Evolutionary conservation across 2,888 invertebrate species (phyloP).

Genomic region (Tethea ocularis): DNA sequence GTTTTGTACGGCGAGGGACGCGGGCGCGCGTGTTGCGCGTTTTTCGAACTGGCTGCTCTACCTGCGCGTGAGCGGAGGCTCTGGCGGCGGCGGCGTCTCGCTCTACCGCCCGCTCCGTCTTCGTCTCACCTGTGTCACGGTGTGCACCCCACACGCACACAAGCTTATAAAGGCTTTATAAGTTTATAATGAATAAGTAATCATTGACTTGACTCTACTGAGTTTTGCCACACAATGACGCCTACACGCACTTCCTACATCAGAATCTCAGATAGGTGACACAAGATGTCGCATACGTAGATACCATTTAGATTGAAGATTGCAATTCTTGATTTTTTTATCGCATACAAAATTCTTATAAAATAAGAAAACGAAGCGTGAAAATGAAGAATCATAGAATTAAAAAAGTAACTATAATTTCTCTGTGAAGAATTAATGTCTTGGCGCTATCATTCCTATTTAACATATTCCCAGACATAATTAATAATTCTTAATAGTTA

Average conservation of each 20-base stretch:
- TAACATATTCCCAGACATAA: too few species aligned
- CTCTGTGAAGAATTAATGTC: too few species aligned
- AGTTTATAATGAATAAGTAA: too few species aligned
- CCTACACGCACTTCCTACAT: background rate
- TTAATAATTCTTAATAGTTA: too few species aligned
- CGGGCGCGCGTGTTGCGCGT: conserved; percentile 71
- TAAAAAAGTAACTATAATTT: too few species aligned
- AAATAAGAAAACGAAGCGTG: too few species aligned
- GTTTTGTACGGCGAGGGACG: conserved; percentile 46
- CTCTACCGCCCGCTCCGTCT: conserved; percentile 54
- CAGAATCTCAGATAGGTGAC: background rate
- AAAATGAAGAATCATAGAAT: too few species aligned
- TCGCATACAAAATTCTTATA: too few species aligned
- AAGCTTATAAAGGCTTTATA: conserved; percentile 15
- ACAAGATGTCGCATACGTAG: background rate
- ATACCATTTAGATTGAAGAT: background rate
- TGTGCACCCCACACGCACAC: conserved; percentile 27
- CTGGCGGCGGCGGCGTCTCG: conserved; percentile 51
- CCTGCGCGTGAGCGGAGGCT: conserved; percentile 64
- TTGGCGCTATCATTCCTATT: too few species aligned
- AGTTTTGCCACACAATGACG: conserved; percentile 10
- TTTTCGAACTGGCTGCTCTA: conserved; percentile 63
- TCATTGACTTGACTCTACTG: conserved; percentile 40
- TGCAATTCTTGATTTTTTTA: too few species aligned
- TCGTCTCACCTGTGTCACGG: conserved; percentile 53